Conservation (phyloP, 2,113 vertebrate species). For the human (Homo sapiens) region GRCh38 chr2:56522501-56523000, state of each 20-base stretch:
- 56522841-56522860: constrained; percentile 28
- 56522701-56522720: not conserved
- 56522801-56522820: constrained; percentile 22
- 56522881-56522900: constrained; percentile 38
- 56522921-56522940: constrained; percentile 53
- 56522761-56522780: not conserved
- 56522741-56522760: constrained; percentile 30
- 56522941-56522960: constrained; percentile 48
- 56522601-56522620: not conserved
- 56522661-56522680: not conserved
- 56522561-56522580: not conserved
- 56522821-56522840: not conserved
- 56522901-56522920: constrained; percentile 26
- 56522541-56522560: not conserved
- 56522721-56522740: constrained; percentile 44
- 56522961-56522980: constrained; percentile 3
- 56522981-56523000: not conserved
- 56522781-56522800: constrained; percentile 39
- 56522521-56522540: too few relatives aligned
- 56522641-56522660: constrained; percentile 37
- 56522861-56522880: constrained; percentile 31
- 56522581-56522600: not conserved
- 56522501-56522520: too few relatives aligned
- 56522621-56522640: not conserved
- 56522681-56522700: not conserved